A percentile compares a stretch with the other conserved stretches of the same genome.
Evolutionary conservation across 2,797 vertebrate genomes (phyloP).

Genomic region (Chelmon rostratus): DNA sequence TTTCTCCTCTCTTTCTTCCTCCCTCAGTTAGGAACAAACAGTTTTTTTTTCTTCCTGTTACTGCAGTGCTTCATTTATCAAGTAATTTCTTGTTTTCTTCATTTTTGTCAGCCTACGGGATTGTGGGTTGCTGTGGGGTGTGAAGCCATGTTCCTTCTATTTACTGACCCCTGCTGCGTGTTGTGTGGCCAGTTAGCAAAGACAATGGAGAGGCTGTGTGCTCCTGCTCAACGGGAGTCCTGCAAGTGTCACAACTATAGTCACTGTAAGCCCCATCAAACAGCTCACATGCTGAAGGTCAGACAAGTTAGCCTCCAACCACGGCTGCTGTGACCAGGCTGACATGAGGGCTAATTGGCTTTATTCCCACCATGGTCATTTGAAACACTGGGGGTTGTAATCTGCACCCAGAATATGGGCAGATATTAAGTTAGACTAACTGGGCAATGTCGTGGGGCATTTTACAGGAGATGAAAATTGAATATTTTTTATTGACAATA

Average conservation of each 20-base stretch:
- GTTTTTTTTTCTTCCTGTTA: not conserved
- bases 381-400: slow-evolving; percentile 8
- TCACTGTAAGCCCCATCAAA: slow-evolving; percentile 62
- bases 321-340: slow-evolving; percentile 40
- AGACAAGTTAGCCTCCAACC: slow-evolving; percentile 44
- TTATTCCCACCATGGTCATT: slow-evolving; percentile 43
- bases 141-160: slow-evolving; percentile 61
- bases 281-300: slow-evolving; percentile 66
- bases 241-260: slow-evolving; percentile 59
- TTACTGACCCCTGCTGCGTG: slow-evolving; percentile 63
- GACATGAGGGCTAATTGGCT: slow-evolving; percentile 60
- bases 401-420: not conserved
- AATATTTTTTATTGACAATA: not conserved
- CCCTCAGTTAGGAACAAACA: slow-evolving; percentile 31
- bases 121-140: slow-evolving; percentile 10
- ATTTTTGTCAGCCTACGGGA: slow-evolving; percentile 22
- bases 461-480: slow-evolving; percentile 1
- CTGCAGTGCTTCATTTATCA: slow-evolving; percentile 23
- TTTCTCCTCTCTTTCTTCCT: slow-evolving; percentile 14
- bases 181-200: slow-evolving; percentile 61
- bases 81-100: slow-evolving; percentile 33
- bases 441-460: slow-evolving; percentile 7
- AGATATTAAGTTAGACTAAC: slow-evolving; percentile 37
- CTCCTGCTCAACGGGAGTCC: slow-evolving; percentile 64
- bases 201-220: slow-evolving; percentile 60